Conservation (phyloP, 2,797 vertebrate genomes). For the Nyctibius grandis region DNA sequence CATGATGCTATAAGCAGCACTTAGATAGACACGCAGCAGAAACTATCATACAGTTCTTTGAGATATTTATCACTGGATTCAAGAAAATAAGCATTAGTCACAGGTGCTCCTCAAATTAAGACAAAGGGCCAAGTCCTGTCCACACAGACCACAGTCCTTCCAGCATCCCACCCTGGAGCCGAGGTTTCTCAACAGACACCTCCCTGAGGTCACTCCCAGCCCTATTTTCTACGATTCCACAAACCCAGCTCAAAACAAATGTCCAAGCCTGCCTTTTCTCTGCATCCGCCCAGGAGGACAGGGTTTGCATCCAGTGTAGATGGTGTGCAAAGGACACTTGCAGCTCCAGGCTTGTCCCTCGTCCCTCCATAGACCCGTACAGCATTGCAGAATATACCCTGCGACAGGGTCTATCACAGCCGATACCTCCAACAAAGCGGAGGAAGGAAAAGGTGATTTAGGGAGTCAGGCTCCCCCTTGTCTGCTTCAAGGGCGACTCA, state of each 20-base stretch:
- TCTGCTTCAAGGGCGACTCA: neutral
- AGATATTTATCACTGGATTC: neutral
- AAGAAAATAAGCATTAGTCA: neutral
- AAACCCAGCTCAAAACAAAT: neutral
- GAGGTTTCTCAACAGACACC: neutral
- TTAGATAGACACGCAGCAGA: too few species aligned
- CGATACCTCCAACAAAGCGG: neutral
- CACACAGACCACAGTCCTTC: neutral
- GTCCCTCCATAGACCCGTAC: fast-evolving
- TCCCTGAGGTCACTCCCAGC: neutral
- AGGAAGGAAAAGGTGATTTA: neutral
- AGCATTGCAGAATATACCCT: neutral
- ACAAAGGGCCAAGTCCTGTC: neutral
- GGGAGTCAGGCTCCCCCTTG: neutral
- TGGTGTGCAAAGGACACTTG: neutral
- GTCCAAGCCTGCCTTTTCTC: neutral
- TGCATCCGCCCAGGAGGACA: neutral
- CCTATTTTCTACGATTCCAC: neutral
- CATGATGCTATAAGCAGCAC: neutral
- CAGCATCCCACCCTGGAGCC: neutral
- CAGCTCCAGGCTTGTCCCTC: neutral
- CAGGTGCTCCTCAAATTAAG: neutral
- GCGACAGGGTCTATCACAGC: fast-evolving
- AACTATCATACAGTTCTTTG: neutral
- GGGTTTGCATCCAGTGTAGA: fast-evolving